Conservation (phyloP, 2,113 vertebrate species). For the Poecilia latipinna region DNA sequence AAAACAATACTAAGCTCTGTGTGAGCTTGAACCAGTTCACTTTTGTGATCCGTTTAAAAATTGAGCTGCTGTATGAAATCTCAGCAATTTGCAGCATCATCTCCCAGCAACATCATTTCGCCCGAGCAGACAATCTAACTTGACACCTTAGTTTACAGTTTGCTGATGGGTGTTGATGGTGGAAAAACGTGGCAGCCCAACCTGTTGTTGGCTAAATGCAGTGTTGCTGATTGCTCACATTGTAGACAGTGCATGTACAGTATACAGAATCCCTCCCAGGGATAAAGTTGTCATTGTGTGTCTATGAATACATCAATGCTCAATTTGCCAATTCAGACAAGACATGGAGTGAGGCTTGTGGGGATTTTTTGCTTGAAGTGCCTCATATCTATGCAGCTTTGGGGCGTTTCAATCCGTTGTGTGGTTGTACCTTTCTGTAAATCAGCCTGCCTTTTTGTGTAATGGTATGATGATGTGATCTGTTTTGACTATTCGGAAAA, state of each 20-base stretch:
- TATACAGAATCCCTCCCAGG: constrained; percentile 22
- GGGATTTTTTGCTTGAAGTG: constrained; percentile 35
- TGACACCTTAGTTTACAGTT: constrained; percentile 44
- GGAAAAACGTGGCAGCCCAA: constrained; percentile 29
- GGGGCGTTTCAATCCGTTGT: constrained; percentile 42
- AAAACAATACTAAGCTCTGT: too few relatives aligned
- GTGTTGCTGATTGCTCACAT: constrained; percentile 48
- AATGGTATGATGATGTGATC: constrained; percentile 71
- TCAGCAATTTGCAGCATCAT: not conserved
- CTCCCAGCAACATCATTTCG: not conserved
- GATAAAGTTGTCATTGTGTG: constrained; percentile 24
- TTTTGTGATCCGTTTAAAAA: not conserved
- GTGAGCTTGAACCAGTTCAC: not conserved
- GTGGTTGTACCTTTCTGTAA: constrained; percentile 38
- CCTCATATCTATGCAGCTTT: constrained; percentile 25
- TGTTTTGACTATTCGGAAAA: constrained; percentile 74
- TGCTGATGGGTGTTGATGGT: constrained; percentile 55
- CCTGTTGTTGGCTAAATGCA: constrained; percentile 51
- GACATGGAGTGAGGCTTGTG: constrained; percentile 1
- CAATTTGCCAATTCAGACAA: not conserved
- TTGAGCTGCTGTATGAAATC: not conserved
- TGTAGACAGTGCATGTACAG: constrained; percentile 20
- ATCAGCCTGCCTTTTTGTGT: constrained; percentile 53
- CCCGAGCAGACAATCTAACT: constrained; percentile 20
- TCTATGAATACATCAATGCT: constrained; percentile 25